phyloP scores from a whole-genome alignment of 2,113 vertebrate genomes.

The Chloroceryle aenea region DNA sequence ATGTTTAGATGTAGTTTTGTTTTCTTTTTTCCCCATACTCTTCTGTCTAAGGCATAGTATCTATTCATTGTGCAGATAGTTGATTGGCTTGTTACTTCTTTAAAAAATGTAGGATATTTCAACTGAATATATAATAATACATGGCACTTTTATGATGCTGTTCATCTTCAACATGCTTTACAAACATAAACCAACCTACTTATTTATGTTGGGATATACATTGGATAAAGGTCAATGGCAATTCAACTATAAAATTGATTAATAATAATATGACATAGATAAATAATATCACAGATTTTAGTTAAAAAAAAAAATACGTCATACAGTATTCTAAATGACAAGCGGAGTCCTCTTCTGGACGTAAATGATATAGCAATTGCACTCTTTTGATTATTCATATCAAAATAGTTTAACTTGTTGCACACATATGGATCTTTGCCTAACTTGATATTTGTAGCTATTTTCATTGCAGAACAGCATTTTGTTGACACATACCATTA shows the following conservation, averaged over 20 bases:
- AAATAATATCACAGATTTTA: slow-evolving; percentile 34
- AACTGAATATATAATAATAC: background rate
- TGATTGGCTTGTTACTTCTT: background rate
- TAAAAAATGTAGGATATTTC: background rate
- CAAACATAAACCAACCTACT: slow-evolving; percentile 43
- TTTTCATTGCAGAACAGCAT: background rate
- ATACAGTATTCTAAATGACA: slow-evolving; percentile 27
- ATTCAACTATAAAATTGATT: slow-evolving; percentile 57
- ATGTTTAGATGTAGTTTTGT: background rate
- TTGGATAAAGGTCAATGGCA: slow-evolving; percentile 54
- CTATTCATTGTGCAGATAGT: background rate
- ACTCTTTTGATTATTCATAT: background rate
- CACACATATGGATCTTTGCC: background rate
- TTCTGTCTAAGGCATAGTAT: background rate
- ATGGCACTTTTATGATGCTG: slow-evolving; percentile 38
- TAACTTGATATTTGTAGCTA: background rate
- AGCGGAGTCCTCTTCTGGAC: slow-evolving; percentile 60
- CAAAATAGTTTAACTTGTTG: slow-evolving; percentile 9
- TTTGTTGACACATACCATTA: background rate
- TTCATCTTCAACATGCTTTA: slow-evolving; percentile 36
- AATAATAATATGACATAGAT: slow-evolving; percentile 33
- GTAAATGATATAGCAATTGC: slow-evolving; percentile 35
- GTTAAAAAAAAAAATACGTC: background rate
- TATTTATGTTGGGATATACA: slow-evolving; percentile 42
- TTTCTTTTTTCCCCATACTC: background rate